Percentiles rank a stretch among this genome's conserved stretches.
These are phyloP conservation scores for Saimiri boliviensis DNA, from an alignment of 2,113 vertebrate species.

Conservation along the genomic window DNA sequence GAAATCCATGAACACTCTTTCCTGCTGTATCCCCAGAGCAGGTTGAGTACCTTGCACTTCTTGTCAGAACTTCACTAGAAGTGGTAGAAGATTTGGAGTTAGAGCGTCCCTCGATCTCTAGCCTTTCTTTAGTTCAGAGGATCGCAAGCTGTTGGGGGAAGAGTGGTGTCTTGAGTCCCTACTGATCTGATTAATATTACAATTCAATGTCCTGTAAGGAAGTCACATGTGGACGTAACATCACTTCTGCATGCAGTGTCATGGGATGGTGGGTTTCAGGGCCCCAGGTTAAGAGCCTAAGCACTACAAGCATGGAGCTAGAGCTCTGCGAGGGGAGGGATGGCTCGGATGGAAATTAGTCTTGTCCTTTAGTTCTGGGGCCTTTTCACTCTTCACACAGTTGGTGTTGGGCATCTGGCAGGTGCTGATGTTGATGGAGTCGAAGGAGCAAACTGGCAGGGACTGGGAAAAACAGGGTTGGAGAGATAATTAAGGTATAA, in stretches of 20 bases:
- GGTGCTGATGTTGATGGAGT: too few species aligned
- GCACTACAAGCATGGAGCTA: too few species aligned
- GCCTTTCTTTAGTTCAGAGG: background rate
- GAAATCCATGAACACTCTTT: background rate
- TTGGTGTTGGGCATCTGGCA: rapidly evolving
- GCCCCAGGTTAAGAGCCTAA: background rate
- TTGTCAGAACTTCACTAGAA: background rate
- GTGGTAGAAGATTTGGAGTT: background rate
- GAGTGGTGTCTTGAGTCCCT: background rate
- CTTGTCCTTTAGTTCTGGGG: too few species aligned
- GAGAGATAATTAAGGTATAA: too few species aligned
- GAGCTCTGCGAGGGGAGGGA: too few species aligned
- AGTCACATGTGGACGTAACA: background rate
- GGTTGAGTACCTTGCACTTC: background rate
- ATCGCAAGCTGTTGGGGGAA: background rate
- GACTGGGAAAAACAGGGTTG: too few species aligned
- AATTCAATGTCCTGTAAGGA: background rate
- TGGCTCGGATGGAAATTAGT: too few species aligned
- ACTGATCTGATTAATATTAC: background rate
- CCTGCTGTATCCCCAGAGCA: background rate
- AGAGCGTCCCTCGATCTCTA: background rate
- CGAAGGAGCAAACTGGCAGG: rapidly evolving
- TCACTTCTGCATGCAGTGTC: background rate
- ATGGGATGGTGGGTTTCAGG: background rate
- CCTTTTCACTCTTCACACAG: too few species aligned